Conservation (phyloP, 2,113 vertebrate genomes). For the Muntiacus muntjak region DNA sequence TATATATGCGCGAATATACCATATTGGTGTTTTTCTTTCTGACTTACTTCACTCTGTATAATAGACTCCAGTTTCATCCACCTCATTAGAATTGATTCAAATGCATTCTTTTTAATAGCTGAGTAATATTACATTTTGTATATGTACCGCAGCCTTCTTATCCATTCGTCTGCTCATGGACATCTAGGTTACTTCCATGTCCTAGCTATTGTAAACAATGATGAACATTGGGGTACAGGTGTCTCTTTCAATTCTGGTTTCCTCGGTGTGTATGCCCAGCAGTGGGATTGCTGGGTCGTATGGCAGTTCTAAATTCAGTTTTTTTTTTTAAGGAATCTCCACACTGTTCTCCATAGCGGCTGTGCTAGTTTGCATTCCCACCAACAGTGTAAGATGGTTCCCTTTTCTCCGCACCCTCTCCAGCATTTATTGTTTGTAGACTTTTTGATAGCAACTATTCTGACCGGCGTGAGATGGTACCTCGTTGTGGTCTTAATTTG, state of each 20-base stretch:
- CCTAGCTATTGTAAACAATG: neutral
- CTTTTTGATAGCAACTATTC: neutral
- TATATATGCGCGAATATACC: neutral
- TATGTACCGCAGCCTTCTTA: neutral
- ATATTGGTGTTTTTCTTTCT: neutral
- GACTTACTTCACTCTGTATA: neutral
- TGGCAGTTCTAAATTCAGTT: neutral
- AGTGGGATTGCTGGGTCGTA: neutral
- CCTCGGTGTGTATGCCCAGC: neutral
- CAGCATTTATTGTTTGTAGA: neutral
- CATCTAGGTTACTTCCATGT: neutral
- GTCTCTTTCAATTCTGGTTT: neutral
- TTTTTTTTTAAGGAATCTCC: neutral
- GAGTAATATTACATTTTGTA: neutral
- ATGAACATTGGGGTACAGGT: neutral
- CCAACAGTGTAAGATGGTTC: neutral
- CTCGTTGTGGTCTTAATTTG: neutral
- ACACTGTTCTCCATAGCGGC: neutral
- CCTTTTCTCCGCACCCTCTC: neutral
- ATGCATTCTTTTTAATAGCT: neutral
- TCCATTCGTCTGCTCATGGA: neutral
- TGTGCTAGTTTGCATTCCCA: neutral
- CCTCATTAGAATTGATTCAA: neutral
- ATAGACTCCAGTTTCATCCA: neutral
- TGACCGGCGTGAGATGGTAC: neutral